These are phyloP conservation scores for Panulirus ornatus DNA, from an alignment of 1,140 invertebrate species.

Conservation along the genomic window DNA sequence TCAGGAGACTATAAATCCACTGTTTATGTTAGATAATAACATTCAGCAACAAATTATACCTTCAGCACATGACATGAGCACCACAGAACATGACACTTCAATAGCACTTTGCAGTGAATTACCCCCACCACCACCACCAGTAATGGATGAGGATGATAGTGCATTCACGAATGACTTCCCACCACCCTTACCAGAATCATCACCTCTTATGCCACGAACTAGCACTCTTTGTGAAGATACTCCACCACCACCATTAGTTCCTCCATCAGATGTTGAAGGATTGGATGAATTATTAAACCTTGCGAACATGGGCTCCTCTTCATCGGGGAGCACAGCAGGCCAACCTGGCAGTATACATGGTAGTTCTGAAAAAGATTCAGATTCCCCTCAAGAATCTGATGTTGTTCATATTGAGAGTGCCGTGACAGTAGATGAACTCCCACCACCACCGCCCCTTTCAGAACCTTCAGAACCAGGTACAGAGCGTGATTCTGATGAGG, in stretches of 20 bases:
- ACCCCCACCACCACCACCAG: slow-evolving; percentile 34
- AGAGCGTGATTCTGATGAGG: slow-evolving; percentile 53
- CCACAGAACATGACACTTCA: not conserved
- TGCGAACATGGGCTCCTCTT: slow-evolving; percentile 54
- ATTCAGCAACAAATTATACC: not conserved
- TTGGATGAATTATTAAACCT: slow-evolving; percentile 54
- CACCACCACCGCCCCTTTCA: slow-evolving; percentile 60
- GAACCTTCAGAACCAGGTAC: slow-evolving; percentile 24
- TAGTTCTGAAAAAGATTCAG: slow-evolving; percentile 66
- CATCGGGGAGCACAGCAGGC: slow-evolving; percentile 63
- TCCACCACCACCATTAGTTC: slow-evolving; percentile 52
- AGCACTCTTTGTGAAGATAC: slow-evolving; percentile 55
- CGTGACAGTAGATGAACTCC: slow-evolving; percentile 43
- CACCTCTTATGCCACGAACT: slow-evolving; percentile 38
- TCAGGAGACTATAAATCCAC: slow-evolving; percentile 59
- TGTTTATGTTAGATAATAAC: slow-evolving; percentile 37
- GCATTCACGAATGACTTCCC: slow-evolving; percentile 62
- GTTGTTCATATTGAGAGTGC: slow-evolving; percentile 32
- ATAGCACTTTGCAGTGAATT: slow-evolving; percentile 47
- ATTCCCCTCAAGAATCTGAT: slow-evolving; percentile 54
- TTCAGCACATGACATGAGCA: not conserved
- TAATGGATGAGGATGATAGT: slow-evolving; percentile 31
- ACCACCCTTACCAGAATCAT: slow-evolving; percentile 44
- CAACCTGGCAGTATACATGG: slow-evolving; percentile 63
- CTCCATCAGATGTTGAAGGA: slow-evolving; percentile 64